phyloP scores from a whole-genome alignment of 1,140 invertebrate species.

The Atta colombica region DNA sequence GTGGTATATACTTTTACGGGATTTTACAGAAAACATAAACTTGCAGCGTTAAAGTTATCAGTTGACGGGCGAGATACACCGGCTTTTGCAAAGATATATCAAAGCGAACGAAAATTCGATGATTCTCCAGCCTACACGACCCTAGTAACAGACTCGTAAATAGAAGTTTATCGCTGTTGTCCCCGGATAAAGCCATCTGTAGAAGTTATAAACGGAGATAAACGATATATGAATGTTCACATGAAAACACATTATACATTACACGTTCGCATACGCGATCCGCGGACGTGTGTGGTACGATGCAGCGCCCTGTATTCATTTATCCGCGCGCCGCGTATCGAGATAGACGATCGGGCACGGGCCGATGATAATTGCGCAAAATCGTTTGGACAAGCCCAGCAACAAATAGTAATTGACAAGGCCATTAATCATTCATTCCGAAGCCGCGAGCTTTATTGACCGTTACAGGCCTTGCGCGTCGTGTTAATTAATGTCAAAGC shows the following conservation, averaged over 20 bases:
- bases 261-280: too few species aligned
- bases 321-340: conserved; percentile 37
- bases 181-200: conserved; percentile 46
- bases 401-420: conserved; percentile 77
- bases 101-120: conserved; percentile 38
- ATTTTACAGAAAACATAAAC: conserved; percentile 35
- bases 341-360: conserved; percentile 51
- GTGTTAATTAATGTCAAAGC: conserved; percentile 77
- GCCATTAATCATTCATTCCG: conserved; percentile 79
- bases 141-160: conserved; percentile 51
- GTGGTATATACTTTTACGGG: conserved; percentile 19
- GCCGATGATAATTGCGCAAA: conserved; percentile 75
- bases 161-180: conserved; percentile 47
- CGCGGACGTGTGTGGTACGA: neutral
- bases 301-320: conserved; percentile 33
- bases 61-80: neutral
- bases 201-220: conserved; percentile 49
- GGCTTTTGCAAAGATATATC: neutral
- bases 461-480: conserved; percentile 67
- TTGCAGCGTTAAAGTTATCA: conserved; percentile 27
- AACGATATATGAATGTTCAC: conserved; percentile 53
- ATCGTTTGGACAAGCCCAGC: conserved; percentile 72
- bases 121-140: conserved; percentile 24
- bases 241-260: conserved; percentile 51
- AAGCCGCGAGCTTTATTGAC: conserved; percentile 76